Conservation (phyloP, 2,113 vertebrate species). For the Burhinus oedicnemus region DNA sequence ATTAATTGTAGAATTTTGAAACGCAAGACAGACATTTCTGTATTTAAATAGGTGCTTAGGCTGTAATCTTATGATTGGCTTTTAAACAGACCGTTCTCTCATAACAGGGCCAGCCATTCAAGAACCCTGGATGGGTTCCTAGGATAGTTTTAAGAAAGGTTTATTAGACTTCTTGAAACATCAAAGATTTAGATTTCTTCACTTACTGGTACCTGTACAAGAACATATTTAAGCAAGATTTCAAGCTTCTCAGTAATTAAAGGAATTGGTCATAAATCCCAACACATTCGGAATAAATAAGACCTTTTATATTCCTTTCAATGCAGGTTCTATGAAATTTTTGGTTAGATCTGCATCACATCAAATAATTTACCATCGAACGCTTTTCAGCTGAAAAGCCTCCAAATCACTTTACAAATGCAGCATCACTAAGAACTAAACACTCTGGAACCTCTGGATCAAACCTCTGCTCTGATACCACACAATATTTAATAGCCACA, state of each 20-base stretch:
- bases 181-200: background rate
- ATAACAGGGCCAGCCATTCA: background rate
- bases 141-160: background rate
- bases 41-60: background rate
- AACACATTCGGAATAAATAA: background rate
- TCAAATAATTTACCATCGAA: background rate
- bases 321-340: background rate
- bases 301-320: background rate
- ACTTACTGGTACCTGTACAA: background rate
- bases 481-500: background rate
- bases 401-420: background rate
- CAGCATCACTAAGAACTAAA: background rate
- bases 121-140: background rate
- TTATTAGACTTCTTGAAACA: background rate
- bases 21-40: background rate
- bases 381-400: background rate
- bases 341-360: background rate
- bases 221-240: background rate
- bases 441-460: background rate
- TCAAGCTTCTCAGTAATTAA: background rate
- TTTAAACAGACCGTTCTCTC: background rate
- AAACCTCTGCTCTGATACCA: background rate
- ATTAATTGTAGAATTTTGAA: background rate
- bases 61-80: background rate
- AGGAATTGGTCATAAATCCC: background rate